A percentile compares a stretch with the other conserved stretches of the same genome.
Conservation (phyloP, 1,140 invertebrate genomes). For the Eumeta japonica region DNA sequence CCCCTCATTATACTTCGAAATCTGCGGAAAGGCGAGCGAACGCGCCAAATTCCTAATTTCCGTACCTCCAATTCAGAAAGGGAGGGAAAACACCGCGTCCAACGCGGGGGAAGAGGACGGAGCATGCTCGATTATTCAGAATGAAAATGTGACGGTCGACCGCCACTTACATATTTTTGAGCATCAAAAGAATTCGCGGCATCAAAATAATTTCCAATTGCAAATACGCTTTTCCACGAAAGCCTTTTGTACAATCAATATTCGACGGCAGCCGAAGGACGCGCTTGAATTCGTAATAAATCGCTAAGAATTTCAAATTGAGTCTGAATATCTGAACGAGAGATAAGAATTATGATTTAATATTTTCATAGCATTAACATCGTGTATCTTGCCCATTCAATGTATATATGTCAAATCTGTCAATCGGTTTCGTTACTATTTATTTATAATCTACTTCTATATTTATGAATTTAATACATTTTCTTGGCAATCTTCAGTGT, state of each 20-base stretch:
- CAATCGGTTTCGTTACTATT: too few relatives aligned
- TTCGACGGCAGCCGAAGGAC: constrained; percentile 44
- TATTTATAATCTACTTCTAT: too few relatives aligned
- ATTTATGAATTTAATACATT: too few relatives aligned
- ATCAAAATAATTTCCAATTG: constrained; percentile 51
- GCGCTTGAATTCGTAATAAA: constrained; percentile 37
- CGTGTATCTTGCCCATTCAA: too few relatives aligned
- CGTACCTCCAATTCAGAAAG: constrained; percentile 32
- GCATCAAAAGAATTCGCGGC: constrained; percentile 45
- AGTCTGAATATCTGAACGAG: too few relatives aligned
- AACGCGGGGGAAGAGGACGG: constrained; percentile 12
- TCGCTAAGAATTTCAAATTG: constrained; percentile 36
- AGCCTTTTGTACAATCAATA: constrained; percentile 56
- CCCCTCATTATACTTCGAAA: constrained; percentile 51
- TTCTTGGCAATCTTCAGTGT: too few relatives aligned
- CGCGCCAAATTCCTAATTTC: constrained; percentile 52
- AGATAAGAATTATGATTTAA: too few relatives aligned
- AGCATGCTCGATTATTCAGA: constrained; percentile 30
- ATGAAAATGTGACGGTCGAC: constrained; percentile 42
- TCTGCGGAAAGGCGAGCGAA: constrained; percentile 49
- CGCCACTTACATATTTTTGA: constrained; percentile 54
- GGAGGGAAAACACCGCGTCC: constrained; percentile 10
- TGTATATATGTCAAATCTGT: too few relatives aligned
- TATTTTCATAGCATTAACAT: too few relatives aligned
- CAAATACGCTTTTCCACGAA: constrained; percentile 45